Base-by-base conservation (phyloP, 2,113 vertebrate species). In the Paradoxurus hermaphroditus region DNA sequence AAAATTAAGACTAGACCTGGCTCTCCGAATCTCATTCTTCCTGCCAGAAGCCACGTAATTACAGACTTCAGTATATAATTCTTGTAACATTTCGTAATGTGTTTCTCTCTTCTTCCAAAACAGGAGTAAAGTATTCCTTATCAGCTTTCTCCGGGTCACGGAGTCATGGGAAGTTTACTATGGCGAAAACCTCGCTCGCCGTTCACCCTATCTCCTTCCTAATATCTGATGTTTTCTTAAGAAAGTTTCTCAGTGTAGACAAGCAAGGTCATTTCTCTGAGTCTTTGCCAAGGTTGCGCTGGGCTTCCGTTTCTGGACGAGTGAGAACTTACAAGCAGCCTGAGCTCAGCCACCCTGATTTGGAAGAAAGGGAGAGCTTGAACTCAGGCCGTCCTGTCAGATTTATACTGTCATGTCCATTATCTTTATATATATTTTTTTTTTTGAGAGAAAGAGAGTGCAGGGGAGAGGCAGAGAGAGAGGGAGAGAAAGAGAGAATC, bases 81-180 rank as follows among this genome's bases (percentile, higher is more conserved):
- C 79, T 70, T 77, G 6, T 6, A 46, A 65, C 62, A 53, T 36
- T 46, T 10, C 0, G 4, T 31, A 29, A 49, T 75, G 92, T 53
- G 68, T 85, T 85, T 96, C 78, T 96, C 11, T 23, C 23, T 63
- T 59, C 75, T 95, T 81, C 77, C 91, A 46, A 85, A 83, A 67
- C 39, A 39, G 21, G 31, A 75, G 25, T 21, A 34, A 82, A 82
- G n/a, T 23, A 8, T 81, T 73, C 59, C 84, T 89, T 89, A 88
- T 72, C 87, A 0, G 0, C 65, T 65, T 59, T 79, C 83, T 62
- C 77, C 5, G 1, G 36, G 67, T 78, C 59, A 68, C 1, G 5
- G n/a, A 68, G 67, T 94, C 68, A 65, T 12, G 67, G 73, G 41
- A 83, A 27, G 49, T 67, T 93, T 82, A 51, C 67, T 34, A 2